These are phyloP conservation scores for Nudaria mundana DNA, from an alignment of 2,888 invertebrate species.

Conservation along the genomic window DNA sequence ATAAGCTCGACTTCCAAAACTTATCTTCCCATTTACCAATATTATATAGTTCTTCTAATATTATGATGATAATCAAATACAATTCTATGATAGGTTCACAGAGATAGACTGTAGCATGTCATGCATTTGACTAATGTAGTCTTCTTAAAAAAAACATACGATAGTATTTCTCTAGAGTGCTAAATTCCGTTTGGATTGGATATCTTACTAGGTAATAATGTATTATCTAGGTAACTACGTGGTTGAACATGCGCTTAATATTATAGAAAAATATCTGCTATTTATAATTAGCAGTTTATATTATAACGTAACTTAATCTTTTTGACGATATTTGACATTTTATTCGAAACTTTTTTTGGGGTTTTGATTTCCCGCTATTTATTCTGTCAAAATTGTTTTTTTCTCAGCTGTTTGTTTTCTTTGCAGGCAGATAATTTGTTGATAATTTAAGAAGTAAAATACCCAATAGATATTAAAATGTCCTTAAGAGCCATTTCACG, in stretches of 20 bases:
- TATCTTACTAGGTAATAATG: constrained; percentile 8
- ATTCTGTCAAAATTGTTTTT: neutral
- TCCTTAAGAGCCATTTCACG: no score
- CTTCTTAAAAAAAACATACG: constrained; percentile 7
- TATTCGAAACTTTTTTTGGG: neutral
- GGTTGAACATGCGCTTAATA: constrained; percentile 30
- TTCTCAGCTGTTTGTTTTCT: constrained; percentile 4
- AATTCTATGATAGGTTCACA: constrained; percentile 8
- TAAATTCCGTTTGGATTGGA: constrained; percentile 13
- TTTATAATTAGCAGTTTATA: constrained; percentile 17
- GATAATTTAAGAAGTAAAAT: no score
- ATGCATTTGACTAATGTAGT: no score
- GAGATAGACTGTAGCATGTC: no score
- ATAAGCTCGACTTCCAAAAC: constrained; percentile 41
- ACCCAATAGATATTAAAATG: no score
- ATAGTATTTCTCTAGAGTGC: constrained; percentile 15
- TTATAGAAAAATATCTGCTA: constrained; percentile 25
- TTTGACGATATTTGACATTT: constrained; percentile 1
- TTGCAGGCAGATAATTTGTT: no score
- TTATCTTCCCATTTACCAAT: constrained; percentile 34
- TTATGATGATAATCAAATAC: constrained; percentile 25
- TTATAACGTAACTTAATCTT: constrained; percentile 1
- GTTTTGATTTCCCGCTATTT: neutral
- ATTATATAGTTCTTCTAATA: constrained; percentile 29
- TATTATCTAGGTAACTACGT: constrained; percentile 12